These are phyloP conservation scores for Archilochus colubris DNA, from an alignment of 2,113 vertebrate species.

Conservation along the genomic window DNA sequence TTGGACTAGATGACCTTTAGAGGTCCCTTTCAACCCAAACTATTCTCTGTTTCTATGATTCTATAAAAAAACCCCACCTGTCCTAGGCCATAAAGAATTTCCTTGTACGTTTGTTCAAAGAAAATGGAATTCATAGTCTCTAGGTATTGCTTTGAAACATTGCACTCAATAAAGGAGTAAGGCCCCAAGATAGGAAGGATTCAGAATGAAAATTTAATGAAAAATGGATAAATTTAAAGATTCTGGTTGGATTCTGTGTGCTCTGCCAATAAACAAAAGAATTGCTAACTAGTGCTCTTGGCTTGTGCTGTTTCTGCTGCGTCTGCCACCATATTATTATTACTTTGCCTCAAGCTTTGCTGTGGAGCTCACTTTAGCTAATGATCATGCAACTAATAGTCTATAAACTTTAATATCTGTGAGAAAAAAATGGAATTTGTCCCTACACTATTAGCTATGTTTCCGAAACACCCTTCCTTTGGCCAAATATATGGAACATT, in stretches of 20 bases:
- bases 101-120: neutral
- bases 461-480: slow-evolving; percentile 36
- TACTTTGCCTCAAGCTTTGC: slow-evolving; percentile 51
- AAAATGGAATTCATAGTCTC: slow-evolving; percentile 2
- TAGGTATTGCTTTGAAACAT: neutral
- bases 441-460: slow-evolving; percentile 20
- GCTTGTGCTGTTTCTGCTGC: slow-evolving; percentile 21
- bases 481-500: slow-evolving; percentile 12
- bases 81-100: neutral
- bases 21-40: no score
- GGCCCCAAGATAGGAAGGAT: neutral
- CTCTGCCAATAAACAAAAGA: slow-evolving; percentile 16
- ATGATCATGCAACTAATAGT: slow-evolving; percentile 46
- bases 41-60: no score
- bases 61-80: neutral
- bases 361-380: slow-evolving; percentile 45
- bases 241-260: neutral
- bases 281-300: slow-evolving; percentile 17
- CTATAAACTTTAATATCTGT: slow-evolving; percentile 11
- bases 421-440: slow-evolving; percentile 22
- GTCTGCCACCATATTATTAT: slow-evolving; percentile 49
- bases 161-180: neutral
- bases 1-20: no score
- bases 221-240: neutral
- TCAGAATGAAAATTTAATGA: neutral